phyloP scores from a whole-genome alignment of 2,888 invertebrate species.

The Cheilosia impressa region DNA sequence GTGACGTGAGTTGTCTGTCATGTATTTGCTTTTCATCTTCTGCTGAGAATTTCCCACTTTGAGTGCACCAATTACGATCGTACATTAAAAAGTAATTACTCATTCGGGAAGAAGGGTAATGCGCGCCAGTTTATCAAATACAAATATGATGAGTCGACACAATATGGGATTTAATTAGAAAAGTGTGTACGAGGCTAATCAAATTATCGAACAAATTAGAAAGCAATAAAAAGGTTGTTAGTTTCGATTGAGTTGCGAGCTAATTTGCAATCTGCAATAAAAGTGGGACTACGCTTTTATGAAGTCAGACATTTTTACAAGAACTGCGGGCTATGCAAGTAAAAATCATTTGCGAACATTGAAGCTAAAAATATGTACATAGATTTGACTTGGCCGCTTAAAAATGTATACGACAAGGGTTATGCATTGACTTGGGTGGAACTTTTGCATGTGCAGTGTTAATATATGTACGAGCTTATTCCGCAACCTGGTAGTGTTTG shows the following conservation, averaged over 20 bases:
- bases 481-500: no score
- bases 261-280: constrained; percentile 25
- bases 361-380: no score
- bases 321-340: no score
- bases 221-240: constrained; percentile 75
- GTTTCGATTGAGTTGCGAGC: constrained; percentile 41
- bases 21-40: constrained; percentile 35
- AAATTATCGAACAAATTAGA: constrained; percentile 76
- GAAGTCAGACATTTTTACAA: no score
- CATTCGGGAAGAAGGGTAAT: constrained; percentile 36
- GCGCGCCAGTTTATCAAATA: constrained; percentile 43
- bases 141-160: constrained; percentile 48
- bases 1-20: constrained; percentile 25
- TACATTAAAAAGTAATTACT: constrained; percentile 71
- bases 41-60: constrained; percentile 39
- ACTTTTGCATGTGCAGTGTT: no score
- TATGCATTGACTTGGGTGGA: no score
- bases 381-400: no score
- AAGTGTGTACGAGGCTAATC: constrained; percentile 60
- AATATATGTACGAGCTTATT: no score
- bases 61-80: constrained; percentile 35
- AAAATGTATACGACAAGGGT: no score
- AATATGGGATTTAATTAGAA: constrained; percentile 68
- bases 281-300: no score
- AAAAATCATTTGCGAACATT: no score